Evolutionary conservation across 2,888 invertebrate genomes (phyloP).

Genomic region (Platycheirus albimanus): DNA sequence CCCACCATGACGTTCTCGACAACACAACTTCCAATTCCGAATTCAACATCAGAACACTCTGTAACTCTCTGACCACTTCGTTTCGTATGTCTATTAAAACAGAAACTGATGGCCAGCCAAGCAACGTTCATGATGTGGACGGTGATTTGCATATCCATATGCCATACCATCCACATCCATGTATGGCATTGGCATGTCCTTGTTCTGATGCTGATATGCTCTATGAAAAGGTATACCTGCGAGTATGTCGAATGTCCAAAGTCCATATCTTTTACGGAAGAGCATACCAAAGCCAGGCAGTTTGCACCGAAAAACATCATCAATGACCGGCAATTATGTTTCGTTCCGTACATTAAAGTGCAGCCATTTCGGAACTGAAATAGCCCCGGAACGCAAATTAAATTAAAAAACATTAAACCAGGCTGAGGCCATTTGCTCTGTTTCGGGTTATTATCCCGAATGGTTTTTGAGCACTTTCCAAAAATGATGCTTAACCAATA

Average conservation of each 20-base stretch:
- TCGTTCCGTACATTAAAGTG: constrained; percentile 71
- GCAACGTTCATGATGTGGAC: constrained; percentile 4
- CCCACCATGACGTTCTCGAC: constrained; percentile 58
- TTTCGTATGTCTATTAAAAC: constrained; percentile 61
- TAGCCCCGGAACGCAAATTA: constrained; percentile 75
- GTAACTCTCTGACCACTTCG: constrained; percentile 58
- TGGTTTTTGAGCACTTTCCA: constrained; percentile 75
- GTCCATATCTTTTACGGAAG: constrained; percentile 28
- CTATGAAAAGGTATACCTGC: constrained; percentile 3
- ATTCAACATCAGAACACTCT: constrained; percentile 43
- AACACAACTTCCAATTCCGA: constrained; percentile 52
- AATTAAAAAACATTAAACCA: constrained; percentile 76
- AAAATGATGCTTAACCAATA: constrained; percentile 69
- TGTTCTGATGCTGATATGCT: constrained; percentile 16
- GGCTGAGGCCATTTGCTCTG: constrained; percentile 52
- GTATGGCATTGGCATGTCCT: constrained; percentile 28
- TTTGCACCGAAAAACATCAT: constrained; percentile 46
- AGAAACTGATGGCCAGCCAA: constrained; percentile 48
- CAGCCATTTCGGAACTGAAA: constrained; percentile 67
- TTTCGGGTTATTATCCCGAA: constrained; percentile 74
- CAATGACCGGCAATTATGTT: constrained; percentile 73
- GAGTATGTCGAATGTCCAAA: constrained; percentile 19
- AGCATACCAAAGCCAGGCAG: neutral
- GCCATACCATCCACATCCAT: too few relatives aligned
- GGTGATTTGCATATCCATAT: constrained; percentile 71